phyloP scores from a whole-genome alignment of 2,113 vertebrate genomes.

The Hirundichthys speculiger region DNA sequence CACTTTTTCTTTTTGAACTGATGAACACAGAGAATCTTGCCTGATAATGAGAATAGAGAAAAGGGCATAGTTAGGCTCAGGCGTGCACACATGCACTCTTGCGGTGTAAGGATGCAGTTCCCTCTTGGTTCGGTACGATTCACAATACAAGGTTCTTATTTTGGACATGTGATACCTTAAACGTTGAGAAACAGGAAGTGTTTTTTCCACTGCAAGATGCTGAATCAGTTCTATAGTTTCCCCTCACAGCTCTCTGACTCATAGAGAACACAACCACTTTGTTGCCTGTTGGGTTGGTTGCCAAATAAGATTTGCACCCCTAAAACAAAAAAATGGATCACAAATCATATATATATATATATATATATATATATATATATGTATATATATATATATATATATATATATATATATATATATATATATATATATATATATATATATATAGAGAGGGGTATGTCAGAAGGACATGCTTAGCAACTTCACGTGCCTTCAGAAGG shows the following conservation, averaged over 20 bases:
- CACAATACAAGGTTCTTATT: constrained; percentile 3
- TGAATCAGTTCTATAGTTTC: background rate
- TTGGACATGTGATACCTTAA: background rate
- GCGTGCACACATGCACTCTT: background rate
- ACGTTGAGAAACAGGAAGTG: background rate
- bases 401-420: background rate
- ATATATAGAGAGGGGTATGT: constrained; percentile 11
- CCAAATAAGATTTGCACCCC: constrained; percentile 5
- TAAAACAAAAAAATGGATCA: background rate
- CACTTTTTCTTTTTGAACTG: constrained; percentile 47
- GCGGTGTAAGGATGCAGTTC: constrained; percentile 4
- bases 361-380: background rate
- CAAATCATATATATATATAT: background rate
- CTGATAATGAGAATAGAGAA: background rate
- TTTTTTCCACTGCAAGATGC: background rate
- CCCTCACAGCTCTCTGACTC: constrained; percentile 1
- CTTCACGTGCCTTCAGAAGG: constrained; percentile 61
- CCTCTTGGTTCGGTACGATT: background rate
- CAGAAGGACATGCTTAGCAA: constrained; percentile 44
- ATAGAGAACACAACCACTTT: background rate
- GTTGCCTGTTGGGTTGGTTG: background rate
- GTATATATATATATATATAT: background rate
- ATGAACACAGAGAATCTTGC: constrained; percentile 17
- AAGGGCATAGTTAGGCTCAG: background rate
- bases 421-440: background rate